Evolutionary conservation across 2,113 vertebrate species (phyloP), one percentile per base, ranked within the genome.

Genomic region (Hucho hucho): DNA sequence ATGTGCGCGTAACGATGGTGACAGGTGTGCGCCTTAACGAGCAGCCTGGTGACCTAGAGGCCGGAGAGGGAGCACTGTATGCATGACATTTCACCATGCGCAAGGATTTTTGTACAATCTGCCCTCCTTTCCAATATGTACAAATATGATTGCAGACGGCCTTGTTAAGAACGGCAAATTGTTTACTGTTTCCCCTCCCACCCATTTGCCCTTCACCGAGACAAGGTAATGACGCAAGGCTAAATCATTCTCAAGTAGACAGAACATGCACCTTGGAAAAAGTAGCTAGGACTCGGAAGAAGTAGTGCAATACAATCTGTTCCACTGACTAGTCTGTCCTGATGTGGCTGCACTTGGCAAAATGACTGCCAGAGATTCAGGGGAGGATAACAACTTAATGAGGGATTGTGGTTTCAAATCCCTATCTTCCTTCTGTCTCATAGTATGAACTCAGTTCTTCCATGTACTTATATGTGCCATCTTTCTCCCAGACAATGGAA

Each of bases 201-300:
- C 24, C 22, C 26, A 2, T 65, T 65, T 16, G 18, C 25, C 18
- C 29, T 32, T 18, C 29, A 25, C 18, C 14, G 4, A 29, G 63
- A 64, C 12, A 64, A 14, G 63, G 56, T 69, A 63, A 65, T 59
- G 77, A 72, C 58, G 49, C 75, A 72, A 77, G 37, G 56, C 76
- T 69, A 69, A 66, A 79, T 75, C 79, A 79, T 82, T 79, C 69
- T 70, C 72, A 63, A 64, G 64, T 46, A 69, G 47, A 74, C 59
- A 28, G 20, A 59, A 69, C 12, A 66, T 49, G 22, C 9, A 74
- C 58, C 58, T 22, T 58, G 66, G 26, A 29, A 43, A 12, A 43
- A 20, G 28, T 12, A 13, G 22, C 26, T 14, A 37, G 29, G 64
- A 20, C 25, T 5, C 4, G 16, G 64, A 29, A 12, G 22, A 66